These are phyloP conservation scores for Zosterops borbonicus DNA, from an alignment of 2,113 vertebrate species.

Conservation along the genomic window DNA sequence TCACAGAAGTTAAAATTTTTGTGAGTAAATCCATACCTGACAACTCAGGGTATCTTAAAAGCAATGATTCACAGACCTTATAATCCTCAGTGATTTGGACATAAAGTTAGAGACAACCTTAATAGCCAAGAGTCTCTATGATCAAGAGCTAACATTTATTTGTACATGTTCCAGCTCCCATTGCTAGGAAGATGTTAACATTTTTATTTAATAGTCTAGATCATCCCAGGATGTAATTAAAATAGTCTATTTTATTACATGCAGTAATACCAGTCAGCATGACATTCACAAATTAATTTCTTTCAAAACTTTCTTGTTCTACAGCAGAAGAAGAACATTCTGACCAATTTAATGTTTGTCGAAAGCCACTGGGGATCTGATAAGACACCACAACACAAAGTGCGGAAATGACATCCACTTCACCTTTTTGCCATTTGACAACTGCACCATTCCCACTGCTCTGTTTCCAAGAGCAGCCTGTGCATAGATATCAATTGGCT, in stretches of 20 bases:
- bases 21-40: not conserved
- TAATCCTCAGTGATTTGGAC: not conserved
- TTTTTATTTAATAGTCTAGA: constrained; percentile 11
- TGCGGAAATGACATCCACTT: not conserved
- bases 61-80: rapidly evolving
- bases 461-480: not conserved
- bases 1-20: not conserved
- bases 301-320: not conserved
- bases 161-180: not conserved
- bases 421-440: not conserved
- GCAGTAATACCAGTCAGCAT: not conserved
- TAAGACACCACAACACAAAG: not conserved
- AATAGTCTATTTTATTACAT: not conserved
- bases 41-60: not conserved
- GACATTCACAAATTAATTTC: constrained; percentile 8
- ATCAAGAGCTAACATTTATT: not conserved
- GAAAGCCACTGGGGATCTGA: not conserved
- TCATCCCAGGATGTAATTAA: constrained; percentile 11
- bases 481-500: not conserved
- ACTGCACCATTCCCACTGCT: not conserved
- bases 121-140: not conserved
- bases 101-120: not conserved
- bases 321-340: not conserved
- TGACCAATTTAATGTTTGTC: not conserved
- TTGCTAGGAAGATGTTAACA: not conserved